Percentiles rank a stretch among this genome's conserved stretches.
phyloP scores from a whole-genome alignment of 2,888 invertebrate genomes.

The Creontiades dilutus region DNA sequence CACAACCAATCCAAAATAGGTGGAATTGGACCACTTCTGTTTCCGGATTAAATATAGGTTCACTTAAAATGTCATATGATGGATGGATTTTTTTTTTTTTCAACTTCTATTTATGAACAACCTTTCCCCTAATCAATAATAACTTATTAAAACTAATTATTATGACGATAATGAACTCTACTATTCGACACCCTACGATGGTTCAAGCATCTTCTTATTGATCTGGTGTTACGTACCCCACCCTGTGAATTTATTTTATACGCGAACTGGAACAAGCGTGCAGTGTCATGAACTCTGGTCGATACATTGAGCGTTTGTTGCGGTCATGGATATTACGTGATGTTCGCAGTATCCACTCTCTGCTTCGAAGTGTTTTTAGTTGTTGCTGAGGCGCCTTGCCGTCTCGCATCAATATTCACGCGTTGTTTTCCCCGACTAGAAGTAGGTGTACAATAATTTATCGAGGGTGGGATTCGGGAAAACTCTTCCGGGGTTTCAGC shows the following conservation, averaged over 20 bases:
- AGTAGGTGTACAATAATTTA: neutral
- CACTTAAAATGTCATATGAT: too few relatives aligned
- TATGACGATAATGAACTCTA: too few relatives aligned
- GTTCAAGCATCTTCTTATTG: neutral
- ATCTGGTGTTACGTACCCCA: neutral
- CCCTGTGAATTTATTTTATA: neutral
- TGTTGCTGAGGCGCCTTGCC: conserved; percentile 31
- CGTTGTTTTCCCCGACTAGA: neutral
- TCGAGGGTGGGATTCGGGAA: neutral
- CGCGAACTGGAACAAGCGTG: neutral
- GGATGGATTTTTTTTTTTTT: too few relatives aligned
- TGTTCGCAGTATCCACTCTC: neutral
- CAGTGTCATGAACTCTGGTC: neutral
- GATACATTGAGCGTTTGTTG: conserved; percentile 25
- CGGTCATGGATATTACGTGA: neutral
- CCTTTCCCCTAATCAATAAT: too few relatives aligned
- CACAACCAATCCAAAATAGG: too few relatives aligned
- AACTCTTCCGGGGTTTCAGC: neutral
- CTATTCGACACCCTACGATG: too few relatives aligned
- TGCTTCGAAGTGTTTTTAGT: conserved; percentile 11
- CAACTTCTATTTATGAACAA: too few relatives aligned
- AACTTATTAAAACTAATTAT: too few relatives aligned
- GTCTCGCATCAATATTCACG: conserved; percentile 7
- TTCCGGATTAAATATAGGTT: too few relatives aligned
- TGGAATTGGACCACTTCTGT: too few relatives aligned